Evolutionary conservation across 2,888 invertebrate species (phyloP).

Genomic region (Rhopalosiphum nymphaeae): DNA sequence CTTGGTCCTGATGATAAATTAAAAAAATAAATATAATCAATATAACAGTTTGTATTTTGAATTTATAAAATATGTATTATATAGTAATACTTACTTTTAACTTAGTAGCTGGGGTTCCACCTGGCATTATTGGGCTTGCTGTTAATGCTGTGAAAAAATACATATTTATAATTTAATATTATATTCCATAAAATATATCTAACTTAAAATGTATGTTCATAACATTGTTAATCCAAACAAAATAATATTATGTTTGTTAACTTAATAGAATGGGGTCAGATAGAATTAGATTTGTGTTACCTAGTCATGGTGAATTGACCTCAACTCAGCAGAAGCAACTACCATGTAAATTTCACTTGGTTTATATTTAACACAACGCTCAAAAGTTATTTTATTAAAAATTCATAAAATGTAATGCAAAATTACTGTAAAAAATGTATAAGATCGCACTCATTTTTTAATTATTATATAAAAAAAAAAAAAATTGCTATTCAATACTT

Average conservation of each 20-base stretch:
- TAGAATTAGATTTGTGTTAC: constrained; percentile 55
- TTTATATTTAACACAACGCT: constrained; percentile 16
- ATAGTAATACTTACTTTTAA: constrained; percentile 75
- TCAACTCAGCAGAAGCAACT: constrained; percentile 53
- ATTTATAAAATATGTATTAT: neutral
- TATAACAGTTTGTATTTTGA: neutral
- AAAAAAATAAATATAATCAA: constrained; percentile 24
- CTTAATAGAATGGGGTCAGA: constrained; percentile 51
- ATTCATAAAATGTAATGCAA: neutral
- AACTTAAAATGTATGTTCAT: constrained; percentile 2
- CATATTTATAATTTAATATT: constrained; percentile 7
- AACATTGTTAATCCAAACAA: constrained; percentile 25
- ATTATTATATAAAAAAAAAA: neutral
- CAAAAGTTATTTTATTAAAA: neutral
- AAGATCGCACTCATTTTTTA: neutral
- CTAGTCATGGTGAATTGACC: constrained; percentile 62
- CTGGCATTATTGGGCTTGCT: constrained; percentile 77
- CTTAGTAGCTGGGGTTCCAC: constrained; percentile 86
- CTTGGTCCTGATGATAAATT: constrained; percentile 75
- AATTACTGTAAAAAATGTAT: neutral
- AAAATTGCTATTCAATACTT: neutral
- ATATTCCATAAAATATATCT: neutral
- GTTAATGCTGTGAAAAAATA: constrained; percentile 69
- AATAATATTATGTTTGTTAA: constrained; percentile 28
- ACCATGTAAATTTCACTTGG: constrained; percentile 62